Evolutionary conservation across 1,140 invertebrate genomes (phyloP), one percentile per base, ranked within the genome.

Genomic region (Drosophila prosaltans): DNA sequence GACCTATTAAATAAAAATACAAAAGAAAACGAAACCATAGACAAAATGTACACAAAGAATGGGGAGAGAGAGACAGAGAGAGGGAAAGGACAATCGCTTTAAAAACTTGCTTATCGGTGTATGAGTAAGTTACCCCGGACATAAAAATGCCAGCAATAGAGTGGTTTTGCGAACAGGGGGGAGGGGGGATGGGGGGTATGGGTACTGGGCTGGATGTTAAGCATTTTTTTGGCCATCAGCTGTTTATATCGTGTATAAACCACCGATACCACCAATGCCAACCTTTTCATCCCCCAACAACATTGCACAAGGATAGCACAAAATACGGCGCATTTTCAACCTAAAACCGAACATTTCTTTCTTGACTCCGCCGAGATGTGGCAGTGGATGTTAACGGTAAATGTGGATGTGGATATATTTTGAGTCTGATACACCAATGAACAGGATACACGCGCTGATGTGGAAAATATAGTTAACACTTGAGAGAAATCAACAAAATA

Each of bases 311-410:
- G 36, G 57, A 39, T 59, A 39, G 32, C 2, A 59, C 2, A 59
- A 59, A 39, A 59, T 59, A 59, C 57, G 57, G 57, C 57, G 57
- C 57, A 59, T 59, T 59, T 59, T 59, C 57, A 39, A 39, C 32
- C 16, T 39, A 59, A 39, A 32, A 16, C 16, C 32, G n/a, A 39
- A 39, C 30, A 57, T 21, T 48, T 24, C 24, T 48, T 48, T 48
- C 16, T 48, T 48, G 45, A 36, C 32, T 36, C 32, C 6, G 6
- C 6, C 16, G 16, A 36, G 32, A 36, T 48, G 16, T 48, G 21
- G 2, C 1, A 8, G 16, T 7, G 16, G n/a, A 36, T 36, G 32
- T 16, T 30, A 21, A 58, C 16, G 55, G 5, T 6, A 9, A n/a
- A n/a, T 7, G 55, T 21, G 32, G n/a, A 8, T 59, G n/a, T 59